Conservation (phyloP, 2,888 invertebrate genomes). For the Lottia scabra region DNA sequence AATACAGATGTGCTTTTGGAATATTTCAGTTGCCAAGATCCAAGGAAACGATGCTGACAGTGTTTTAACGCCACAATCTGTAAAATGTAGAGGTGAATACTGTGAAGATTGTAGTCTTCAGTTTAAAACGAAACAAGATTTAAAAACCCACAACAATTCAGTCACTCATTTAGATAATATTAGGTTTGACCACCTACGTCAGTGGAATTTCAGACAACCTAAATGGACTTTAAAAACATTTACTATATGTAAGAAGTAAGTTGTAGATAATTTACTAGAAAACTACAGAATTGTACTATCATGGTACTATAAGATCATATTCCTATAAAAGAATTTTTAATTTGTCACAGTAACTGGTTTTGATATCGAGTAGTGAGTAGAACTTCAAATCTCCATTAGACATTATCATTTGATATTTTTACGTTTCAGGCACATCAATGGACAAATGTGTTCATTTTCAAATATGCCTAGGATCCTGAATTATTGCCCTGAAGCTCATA, state of each 20-base stretch:
- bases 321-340: neutral
- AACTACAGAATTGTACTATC: no score
- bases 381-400: neutral
- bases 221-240: conserved; percentile 48
- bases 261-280: no score
- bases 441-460: conserved; percentile 55
- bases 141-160: conserved; percentile 64
- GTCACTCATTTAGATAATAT: conserved; percentile 62
- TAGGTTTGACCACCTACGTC: conserved; percentile 63
- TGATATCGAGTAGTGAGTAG: neutral
- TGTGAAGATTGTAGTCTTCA: conserved; percentile 57
- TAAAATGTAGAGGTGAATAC: conserved; percentile 50
- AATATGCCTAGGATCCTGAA: conserved; percentile 61
- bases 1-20: no score
- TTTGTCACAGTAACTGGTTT: neutral
- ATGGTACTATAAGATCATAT: no score
- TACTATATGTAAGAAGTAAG: neutral
- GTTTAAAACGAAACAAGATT: conserved; percentile 61
- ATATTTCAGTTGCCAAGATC: no score
- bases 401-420: neutral
- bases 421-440: neutral
- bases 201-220: conserved; percentile 67
- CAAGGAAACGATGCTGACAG: no score
- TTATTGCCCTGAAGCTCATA: conserved; percentile 63
- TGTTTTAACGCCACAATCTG: conserved; percentile 25